Evolutionary conservation across 1,140 invertebrate genomes (phyloP).

Genomic region (Drosophila kikkawai): DNA sequence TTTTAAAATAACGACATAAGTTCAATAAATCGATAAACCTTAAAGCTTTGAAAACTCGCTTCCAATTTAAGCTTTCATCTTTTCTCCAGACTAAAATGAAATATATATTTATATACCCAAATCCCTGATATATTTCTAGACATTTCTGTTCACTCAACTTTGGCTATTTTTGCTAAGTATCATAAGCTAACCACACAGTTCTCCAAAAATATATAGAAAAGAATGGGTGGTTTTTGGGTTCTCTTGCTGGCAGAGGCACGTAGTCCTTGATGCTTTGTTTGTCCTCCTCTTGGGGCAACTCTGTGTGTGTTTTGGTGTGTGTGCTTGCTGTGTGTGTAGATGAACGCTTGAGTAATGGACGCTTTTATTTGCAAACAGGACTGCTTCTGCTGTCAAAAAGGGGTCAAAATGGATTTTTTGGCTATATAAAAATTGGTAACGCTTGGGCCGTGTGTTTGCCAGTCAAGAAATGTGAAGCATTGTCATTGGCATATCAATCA

Average conservation of each 20-base stretch:
- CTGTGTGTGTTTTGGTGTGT: conserved; percentile 7
- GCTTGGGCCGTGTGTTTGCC: conserved; percentile 20
- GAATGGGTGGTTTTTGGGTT: conserved; percentile 12
- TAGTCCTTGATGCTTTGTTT: conserved; percentile 51
- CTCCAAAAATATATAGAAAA: neutral
- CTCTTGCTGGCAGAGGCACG: conserved; percentile 35
- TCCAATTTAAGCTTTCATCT: neutral
- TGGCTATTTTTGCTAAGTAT: conserved; percentile 4
- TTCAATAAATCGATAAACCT: neutral
- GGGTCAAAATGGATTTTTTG: conserved; percentile 75
- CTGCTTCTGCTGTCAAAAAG: conserved; percentile 70
- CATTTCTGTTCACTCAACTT: neutral
- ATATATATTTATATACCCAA: neutral
- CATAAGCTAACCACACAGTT: conserved; percentile 22
- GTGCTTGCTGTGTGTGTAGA: conserved; percentile 12
- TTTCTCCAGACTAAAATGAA: neutral
- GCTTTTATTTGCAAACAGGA: conserved; percentile 78
- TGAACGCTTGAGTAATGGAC: conserved; percentile 79
- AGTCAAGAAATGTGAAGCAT: conserved; percentile 53
- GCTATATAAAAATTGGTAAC: conserved; percentile 45
- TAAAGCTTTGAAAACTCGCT: neutral
- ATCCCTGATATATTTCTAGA: conserved; percentile 1
- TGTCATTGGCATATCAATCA: conserved; percentile 76
- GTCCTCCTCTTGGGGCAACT: conserved; percentile 22
- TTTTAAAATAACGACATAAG: too few relatives aligned